These are phyloP conservation scores for Cosmorhoe ocellata DNA, from an alignment of 2,888 invertebrate genomes.

Conservation along the genomic window DNA sequence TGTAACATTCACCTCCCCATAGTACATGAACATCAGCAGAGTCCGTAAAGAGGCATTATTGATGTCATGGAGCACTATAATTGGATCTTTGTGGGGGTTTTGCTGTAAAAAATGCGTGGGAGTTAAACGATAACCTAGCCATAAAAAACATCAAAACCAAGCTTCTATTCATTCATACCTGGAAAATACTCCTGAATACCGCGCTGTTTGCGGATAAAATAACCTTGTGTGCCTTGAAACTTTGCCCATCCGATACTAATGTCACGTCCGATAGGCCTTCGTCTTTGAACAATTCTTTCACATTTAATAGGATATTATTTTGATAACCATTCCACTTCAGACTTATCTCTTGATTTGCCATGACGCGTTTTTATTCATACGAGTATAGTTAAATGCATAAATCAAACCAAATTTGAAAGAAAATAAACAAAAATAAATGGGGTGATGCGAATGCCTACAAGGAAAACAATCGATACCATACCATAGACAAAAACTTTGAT, in stretches of 20 bases:
- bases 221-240: constrained; percentile 86
- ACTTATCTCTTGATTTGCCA: constrained; percentile 84
- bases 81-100: constrained; percentile 88
- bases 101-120: constrained; percentile 81
- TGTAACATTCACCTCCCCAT: constrained; percentile 88
- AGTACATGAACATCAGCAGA: constrained; percentile 87
- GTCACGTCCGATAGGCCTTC: constrained; percentile 86
- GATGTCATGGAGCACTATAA: constrained; percentile 88
- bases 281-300: constrained; percentile 84
- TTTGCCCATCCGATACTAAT: constrained; percentile 85
- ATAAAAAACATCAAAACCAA: constrained; percentile 16
- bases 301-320: constrained; percentile 84
- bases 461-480: constrained; percentile 36
- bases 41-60: constrained; percentile 85
- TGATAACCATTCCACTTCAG: constrained; percentile 87
- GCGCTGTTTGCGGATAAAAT: constrained; percentile 86
- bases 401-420: constrained; percentile 36
- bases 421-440: constrained; percentile 40
- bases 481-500: not conserved
- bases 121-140: constrained; percentile 46
- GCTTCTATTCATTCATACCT: constrained; percentile 61
- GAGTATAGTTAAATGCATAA: constrained; percentile 31
- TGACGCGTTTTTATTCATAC: constrained; percentile 37
- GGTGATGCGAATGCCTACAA: constrained; percentile 41
- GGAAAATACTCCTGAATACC: constrained; percentile 85